Evolutionary conservation across 2,797 vertebrate genomes (phyloP), one percentile per base, ranked within the genome.

Genomic region (Onychomys arenicola): DNA sequence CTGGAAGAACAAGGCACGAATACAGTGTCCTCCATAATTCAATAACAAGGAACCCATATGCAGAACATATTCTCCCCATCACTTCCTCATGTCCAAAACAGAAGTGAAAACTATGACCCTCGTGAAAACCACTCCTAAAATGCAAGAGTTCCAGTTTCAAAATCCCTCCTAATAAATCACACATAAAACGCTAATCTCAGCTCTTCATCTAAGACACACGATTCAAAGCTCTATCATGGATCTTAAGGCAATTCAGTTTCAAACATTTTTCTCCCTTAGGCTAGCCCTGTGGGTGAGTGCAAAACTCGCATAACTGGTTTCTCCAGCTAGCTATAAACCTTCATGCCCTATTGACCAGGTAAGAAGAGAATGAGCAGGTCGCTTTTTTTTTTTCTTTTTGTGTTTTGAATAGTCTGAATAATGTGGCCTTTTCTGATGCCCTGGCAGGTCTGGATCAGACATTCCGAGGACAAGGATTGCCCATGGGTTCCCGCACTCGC

Each of bases 241-340:
- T 78, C 71, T 90, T 83, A 46, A 76, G 52, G 27, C 52, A 49
- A 40, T 89, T 94, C 5, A 4, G 14, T 29, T 94, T 43, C 32
- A 87, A 91, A 78, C 90, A 90, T 82, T 89, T 87, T 93, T 93
- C 86, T 69, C 92, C 73, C 95, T 94, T 78, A 59, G 89, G 65
- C 83, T 95, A 89, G 91, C 65, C 76, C 49, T 63, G 78, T 65
- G 91, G 95, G 81, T 92, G 37, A 96, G 27, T 37, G 46, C 14
- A 91, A 83, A 96, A 96, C 95, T 96, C 2, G 92, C 57, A 90
- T 57, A 96, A 97, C 97, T 88, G 93, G 97, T 98, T 97, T 90
- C 65, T 90, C 96, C 17, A 93, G 91, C 84, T 86, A 81, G 92
- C 76, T 80, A 46, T 85, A 96, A 96, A 91, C 46, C 19, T 97